Conservation (phyloP, 2,888 invertebrate genomes). For the Plebejus argus region DNA sequence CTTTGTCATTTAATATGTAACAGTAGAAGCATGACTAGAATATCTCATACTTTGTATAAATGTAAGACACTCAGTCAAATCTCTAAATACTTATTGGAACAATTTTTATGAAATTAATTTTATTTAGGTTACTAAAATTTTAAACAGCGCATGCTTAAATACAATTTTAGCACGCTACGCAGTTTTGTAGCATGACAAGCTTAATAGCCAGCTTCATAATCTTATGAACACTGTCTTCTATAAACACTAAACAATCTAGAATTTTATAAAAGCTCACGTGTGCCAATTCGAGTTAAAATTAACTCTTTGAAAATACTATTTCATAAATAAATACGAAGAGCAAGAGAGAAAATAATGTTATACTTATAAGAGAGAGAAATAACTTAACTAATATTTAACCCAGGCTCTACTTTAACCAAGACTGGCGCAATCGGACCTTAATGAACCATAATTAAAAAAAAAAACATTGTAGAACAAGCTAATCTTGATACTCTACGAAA, state of each 20-base stretch:
- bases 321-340: too few species aligned
- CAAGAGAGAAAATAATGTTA: too few species aligned
- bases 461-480: too few species aligned
- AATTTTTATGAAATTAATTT: neutral
- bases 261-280: too few species aligned
- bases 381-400: neutral
- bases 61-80: slow-evolving; percentile 12
- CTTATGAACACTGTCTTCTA: neutral
- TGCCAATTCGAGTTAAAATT: too few species aligned
- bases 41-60: slow-evolving; percentile 38
- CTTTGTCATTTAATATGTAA: slow-evolving; percentile 45
- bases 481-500: too few species aligned
- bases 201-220: neutral
- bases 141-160: neutral
- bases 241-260: too few species aligned
- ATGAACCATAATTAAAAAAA: neutral
- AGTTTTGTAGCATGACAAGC: neutral
- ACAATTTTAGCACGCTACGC: neutral
- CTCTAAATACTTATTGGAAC: slow-evolving; percentile 32
- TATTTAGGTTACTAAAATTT: neutral
- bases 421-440: neutral
- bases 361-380: neutral
- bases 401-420: neutral
- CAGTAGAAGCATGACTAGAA: slow-evolving; percentile 46
- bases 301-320: too few species aligned